Evolutionary conservation across 2,888 invertebrate genomes (phyloP), one percentile per base, ranked within the genome.

Genomic region (Frankliniella fusca): DNA sequence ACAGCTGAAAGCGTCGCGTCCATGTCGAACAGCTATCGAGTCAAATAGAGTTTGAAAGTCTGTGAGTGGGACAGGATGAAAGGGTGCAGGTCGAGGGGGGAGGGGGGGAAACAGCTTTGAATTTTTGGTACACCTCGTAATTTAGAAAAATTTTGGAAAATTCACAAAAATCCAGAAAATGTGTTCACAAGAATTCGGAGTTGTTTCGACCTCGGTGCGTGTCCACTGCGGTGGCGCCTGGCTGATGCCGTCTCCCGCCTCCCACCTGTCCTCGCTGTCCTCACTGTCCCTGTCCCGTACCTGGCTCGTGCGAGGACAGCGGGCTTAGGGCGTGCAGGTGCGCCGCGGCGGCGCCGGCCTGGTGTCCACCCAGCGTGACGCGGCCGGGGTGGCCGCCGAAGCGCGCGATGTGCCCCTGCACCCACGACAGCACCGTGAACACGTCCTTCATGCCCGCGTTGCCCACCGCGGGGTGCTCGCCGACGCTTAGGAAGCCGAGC

Each of bases 311-410:
- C 23, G 70, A 76, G 11, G 70, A 76, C 70, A 76, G 70, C 8
- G 70, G 70, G 70, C 70, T 76, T 27, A 76, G 70, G 70, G 70
- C 70, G 70, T 76, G 70, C 70, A 76, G 70, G 70, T 76, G 70
- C 70, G 70, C 70, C 70, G 70, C 70, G 23, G 70, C 70, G 11
- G 8, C 70, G 70, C 70, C 70, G 27, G 70, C 70, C 70, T 76
- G 70, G 27, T 27, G 27, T 2, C 70, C 70, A 27, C 70, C 70
- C 3, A 76, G 70, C 11, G 70, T 76, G 23, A 23, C 27, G 11
- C 27, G n/a, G 70, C 23, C 70, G 1, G 70, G 70, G 70, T 76
- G 70, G 70, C 70, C 70, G 70, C 70, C 70, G 70, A 76, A 76
- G 23, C 12, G 23, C 23, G 70, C 70, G 70, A 76, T 76, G 27